Base-by-base conservation (phyloP, 2,113 vertebrate species). In the Sinocyclocheilus anshuiensis region DNA sequence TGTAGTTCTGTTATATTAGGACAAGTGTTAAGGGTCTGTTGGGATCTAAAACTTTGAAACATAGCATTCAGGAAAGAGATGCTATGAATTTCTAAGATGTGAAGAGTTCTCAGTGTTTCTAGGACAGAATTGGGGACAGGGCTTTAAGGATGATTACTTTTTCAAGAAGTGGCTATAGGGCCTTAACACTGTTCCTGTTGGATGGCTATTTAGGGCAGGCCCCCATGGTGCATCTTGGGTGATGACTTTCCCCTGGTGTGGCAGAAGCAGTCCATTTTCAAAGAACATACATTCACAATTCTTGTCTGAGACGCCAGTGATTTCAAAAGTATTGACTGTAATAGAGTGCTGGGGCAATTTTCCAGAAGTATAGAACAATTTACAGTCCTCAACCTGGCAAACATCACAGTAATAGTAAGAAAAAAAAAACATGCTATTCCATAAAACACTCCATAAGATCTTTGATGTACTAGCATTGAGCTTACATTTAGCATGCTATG, bases 121-220 rank as follows among this genome's bases (percentile, higher is more conserved):
- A n/a, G 72, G 48, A 67, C 61, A 22, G 57, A 57, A 77, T 82
- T n/a, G 57, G 50, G 61, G 33, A 85, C 71, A 82, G 71, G 45
- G 16, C 65, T 74, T 87, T 75, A 59, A 69, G 61, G 61, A 50
- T 80, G 48, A 53, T 57, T 86, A 29, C 80, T 80, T 72, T 72
- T 36, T 26, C 69, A 71, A 20, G 42, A 24, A 15, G 48, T 84
- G 69, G 55, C 89, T 80, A 65, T 9, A 78, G 77, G 63, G 63
- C 61, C 90, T 39, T 67, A 87, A 89, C 86, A 89, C 77, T 79
- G 86, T 90, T 89, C 83, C 83, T 90, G 87, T 91, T 90, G 90
- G 86, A 86, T 86, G 79, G 75, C 67, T 86, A 85, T 90, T 87
- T 91, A 85, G 84, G 67, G 77, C 84, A 91, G 85, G 86, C 84